These are phyloP conservation scores for Megaceryle alcyon DNA, from an alignment of 2,797 vertebrate species.

Conservation along the genomic window DNA sequence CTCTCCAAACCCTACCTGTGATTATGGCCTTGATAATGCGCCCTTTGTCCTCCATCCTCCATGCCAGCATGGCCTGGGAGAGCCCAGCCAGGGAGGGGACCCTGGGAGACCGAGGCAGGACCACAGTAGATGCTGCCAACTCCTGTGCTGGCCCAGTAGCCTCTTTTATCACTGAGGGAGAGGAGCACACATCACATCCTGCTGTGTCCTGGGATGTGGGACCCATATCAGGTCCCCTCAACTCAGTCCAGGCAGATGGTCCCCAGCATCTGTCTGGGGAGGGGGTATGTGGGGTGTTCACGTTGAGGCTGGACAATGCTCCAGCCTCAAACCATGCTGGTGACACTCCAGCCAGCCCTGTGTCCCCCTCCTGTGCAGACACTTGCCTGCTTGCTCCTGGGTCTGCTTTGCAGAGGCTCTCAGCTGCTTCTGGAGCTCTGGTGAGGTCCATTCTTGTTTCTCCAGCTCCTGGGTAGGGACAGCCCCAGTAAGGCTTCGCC, in stretches of 20 bases:
- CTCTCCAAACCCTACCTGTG: constrained; percentile 72
- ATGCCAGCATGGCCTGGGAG: constrained; percentile 79
- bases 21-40: constrained; percentile 84
- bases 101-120: neutral
- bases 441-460: constrained; percentile 76
- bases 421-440: constrained; percentile 78
- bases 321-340: neutral
- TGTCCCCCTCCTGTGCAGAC: accelerated
- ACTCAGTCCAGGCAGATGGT: neutral
- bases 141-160: neutral
- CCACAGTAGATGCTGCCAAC: neutral
- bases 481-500: neutral
- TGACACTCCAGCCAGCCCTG: neutral
- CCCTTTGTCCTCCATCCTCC: constrained; percentile 80
- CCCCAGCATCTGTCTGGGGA: neutral
- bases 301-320: accelerated
- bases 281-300: no score
- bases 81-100: neutral
- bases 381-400: constrained; percentile 70
- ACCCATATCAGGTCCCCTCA: neutral
- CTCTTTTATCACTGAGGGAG: neutral
- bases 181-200: neutral
- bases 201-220: neutral
- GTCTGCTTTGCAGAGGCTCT: constrained; percentile 72
- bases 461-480: constrained; percentile 72